Evolutionary conservation across 2,888 invertebrate genomes (phyloP), one percentile per base, ranked within the genome.

Genomic region (Orthonevra nobilis): DNA sequence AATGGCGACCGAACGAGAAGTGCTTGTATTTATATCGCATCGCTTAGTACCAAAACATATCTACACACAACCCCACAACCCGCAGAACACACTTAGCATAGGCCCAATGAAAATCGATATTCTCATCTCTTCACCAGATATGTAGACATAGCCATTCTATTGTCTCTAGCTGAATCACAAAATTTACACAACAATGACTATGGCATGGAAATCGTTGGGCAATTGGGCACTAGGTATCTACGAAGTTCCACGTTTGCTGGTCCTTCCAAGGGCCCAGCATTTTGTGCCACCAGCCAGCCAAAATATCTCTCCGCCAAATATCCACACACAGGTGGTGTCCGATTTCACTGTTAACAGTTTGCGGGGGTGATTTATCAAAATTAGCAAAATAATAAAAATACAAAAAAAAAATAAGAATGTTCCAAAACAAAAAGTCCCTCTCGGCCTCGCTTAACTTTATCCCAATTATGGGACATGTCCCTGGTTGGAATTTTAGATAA

Each of bases 1-100:
- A 82, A 82, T 82, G 82, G 82, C 82, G 81, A 81, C 82, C 48
- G 68, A 81, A 60, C 56, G 63, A 75, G 69, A 64, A 70, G 63
- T 69, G 69, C 66, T 69, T 69, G 75, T 69, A 73, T n/a, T n/a
- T n/a, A n/a, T 69, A 79, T 73, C 73, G 54, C 72, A 79, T 73
- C 79, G 66, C 73, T 79, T 73, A 79, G 61, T 74, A 68, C 14
- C 60, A 30, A 63, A 70, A 70, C 48, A 72, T 52, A 66, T n/a
- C n/a, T n/a, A n/a, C n/a, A n/a, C n/a, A n/a, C n/a, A n/a, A n/a
- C n/a, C n/a, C n/a, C 30, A 64, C 36, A 72, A 32, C 32, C 34
- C 60, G 30, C 56, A 56, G 44, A n/a, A 58, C 46, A 60, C 40
- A 73, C 34, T 73, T 73, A 64, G 52, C 72, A 73, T 61, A 73